Conservation (phyloP, 2,888 invertebrate species). For the Volucella bombylans region DNA sequence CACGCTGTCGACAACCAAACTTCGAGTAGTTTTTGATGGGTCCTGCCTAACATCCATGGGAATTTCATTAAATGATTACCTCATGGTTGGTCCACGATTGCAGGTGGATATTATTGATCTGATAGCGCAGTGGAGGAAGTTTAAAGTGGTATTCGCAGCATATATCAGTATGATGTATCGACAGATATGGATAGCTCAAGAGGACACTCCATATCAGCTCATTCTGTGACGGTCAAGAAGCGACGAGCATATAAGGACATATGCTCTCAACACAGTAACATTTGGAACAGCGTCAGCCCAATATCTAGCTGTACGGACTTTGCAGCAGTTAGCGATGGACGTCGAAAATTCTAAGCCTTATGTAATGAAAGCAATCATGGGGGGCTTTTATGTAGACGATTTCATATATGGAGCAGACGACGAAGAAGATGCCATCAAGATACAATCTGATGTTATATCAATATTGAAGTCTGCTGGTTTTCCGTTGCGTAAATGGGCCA, state of each 20-base stretch:
- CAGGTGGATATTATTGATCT: too few species aligned
- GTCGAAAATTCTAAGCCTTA: neutral
- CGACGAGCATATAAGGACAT: neutral
- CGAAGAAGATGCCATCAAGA: conserved; percentile 16
- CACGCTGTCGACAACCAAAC: too few species aligned
- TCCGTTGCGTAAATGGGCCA: conserved; percentile 20
- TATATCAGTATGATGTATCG: neutral
- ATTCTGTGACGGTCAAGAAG: neutral
- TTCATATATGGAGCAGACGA: neutral
- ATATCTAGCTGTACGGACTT: conserved; percentile 4
- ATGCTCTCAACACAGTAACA: too few species aligned
- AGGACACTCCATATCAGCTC: neutral
- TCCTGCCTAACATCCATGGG: too few species aligned
- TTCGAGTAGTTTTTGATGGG: neutral
- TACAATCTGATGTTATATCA: conserved; percentile 6
- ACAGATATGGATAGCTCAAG: neutral
- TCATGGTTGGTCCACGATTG: too few species aligned
- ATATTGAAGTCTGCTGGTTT: neutral
- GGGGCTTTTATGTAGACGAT: too few species aligned
- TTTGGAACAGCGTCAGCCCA: neutral
- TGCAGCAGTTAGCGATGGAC: neutral
- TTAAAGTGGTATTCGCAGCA: too few species aligned
- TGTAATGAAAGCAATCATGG: neutral
- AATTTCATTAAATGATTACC: too few species aligned
- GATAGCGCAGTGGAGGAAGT: too few species aligned